Conservation (phyloP, 92 coral and sea anemone species). For the Bergia puertoricense region DNA sequence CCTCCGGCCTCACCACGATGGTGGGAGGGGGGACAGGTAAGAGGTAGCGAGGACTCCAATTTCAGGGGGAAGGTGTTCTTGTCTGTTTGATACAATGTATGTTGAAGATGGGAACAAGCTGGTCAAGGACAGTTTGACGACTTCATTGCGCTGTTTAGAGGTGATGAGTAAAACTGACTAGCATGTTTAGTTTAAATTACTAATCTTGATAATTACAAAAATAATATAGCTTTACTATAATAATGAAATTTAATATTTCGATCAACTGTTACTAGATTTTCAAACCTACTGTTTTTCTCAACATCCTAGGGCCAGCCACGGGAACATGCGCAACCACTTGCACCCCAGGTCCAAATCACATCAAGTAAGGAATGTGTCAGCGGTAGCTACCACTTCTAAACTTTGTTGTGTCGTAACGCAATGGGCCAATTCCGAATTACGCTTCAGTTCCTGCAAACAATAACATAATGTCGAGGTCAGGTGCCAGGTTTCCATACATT, state of each 20-base stretch:
- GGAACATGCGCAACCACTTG: constrained; percentile 79
- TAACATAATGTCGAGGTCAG: no score
- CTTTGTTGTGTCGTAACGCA: not conserved
- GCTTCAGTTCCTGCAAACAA: no score
- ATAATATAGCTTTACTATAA: no score
- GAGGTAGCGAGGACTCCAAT: not conserved
- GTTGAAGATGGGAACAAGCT: not conserved
- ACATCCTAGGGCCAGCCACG: constrained; percentile 64
- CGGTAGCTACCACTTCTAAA: not conserved
- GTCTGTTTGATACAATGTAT: no score
- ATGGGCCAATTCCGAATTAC: no score
- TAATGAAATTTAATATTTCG: not conserved
- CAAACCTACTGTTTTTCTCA: not conserved
- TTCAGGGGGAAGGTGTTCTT: not conserved
- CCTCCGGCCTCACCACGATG: constrained; percentile 76
- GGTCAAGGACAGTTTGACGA: not conserved
- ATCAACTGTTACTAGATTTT: not conserved
- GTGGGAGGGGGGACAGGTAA: constrained; percentile 77
- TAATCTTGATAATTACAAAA: no score
- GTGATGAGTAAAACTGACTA: not conserved
- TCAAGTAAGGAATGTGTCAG: constrained; percentile 48
- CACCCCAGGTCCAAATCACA: constrained; percentile 77
- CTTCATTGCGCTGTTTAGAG: not conserved
- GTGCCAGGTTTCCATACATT: no score
- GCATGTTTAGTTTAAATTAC: not conserved